These are phyloP conservation scores for Aurelia coerulea DNA, from an alignment of 30 jellyfish, hydroid and myxozoan genomes.

Conservation along the genomic window DNA sequence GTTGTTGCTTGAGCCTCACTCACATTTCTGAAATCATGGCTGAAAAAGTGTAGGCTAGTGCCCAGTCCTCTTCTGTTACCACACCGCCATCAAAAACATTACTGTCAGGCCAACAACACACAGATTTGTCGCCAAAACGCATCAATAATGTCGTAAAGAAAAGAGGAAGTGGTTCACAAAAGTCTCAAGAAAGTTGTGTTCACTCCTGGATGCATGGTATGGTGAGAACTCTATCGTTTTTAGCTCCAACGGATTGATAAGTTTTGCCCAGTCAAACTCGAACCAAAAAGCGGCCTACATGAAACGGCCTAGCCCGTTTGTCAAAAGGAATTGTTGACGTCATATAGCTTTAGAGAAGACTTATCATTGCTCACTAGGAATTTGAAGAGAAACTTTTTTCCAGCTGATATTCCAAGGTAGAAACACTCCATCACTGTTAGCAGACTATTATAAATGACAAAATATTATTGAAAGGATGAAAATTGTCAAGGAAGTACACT, in stretches of 20 bases:
- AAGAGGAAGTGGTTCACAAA: background rate
- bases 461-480: background rate
- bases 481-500: background rate
- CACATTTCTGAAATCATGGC: too few relatives aligned
- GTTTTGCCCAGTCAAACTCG: background rate
- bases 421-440: too few relatives aligned
- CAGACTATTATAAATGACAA: background rate
- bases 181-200: background rate
- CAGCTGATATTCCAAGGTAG: background rate
- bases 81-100: constrained; percentile 34
- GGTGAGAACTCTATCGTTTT: too few relatives aligned
- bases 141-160: background rate
- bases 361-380: background rate
- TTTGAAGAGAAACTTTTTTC: background rate
- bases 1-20: too few relatives aligned
- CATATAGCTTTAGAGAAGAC: background rate
- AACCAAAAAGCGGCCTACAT: background rate
- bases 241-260: background rate
- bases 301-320: background rate
- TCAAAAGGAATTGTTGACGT: background rate
- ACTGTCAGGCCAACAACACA: background rate
- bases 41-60: background rate
- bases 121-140: too few relatives aligned
- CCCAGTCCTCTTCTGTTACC: constrained; percentile 58
- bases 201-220: too few relatives aligned